A percentile compares a stretch with the other conserved stretches of the same genome.
phyloP scores from a whole-genome alignment of 2,113 vertebrate genomes.

The Cyanocitta stelleri region DNA sequence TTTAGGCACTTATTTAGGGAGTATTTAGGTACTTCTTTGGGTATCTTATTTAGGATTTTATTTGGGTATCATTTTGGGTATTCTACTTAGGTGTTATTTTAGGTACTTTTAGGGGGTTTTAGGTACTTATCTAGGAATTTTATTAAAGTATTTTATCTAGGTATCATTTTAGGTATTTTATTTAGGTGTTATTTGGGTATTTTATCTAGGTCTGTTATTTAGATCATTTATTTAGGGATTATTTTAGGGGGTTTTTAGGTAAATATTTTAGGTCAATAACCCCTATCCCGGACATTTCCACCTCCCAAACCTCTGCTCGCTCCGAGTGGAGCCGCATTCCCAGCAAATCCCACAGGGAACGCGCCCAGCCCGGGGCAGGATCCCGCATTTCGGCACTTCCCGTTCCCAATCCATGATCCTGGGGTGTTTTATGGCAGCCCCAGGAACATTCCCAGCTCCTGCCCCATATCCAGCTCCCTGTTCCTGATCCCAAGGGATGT shows the following conservation, averaged over 20 bases:
- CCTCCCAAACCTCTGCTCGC: neutral
- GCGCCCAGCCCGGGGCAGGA: rapidly evolving
- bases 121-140: too few relatives aligned
- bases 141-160: neutral
- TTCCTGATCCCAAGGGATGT: neutral
- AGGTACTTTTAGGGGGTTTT: neutral
- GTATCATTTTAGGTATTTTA: neutral
- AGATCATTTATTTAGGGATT: neutral
- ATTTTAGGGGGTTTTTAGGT: neutral
- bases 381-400: neutral
- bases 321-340: neutral
- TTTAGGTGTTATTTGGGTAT: too few relatives aligned
- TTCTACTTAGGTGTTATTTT: neutral
- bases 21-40: neutral
- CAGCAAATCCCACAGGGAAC: neutral
- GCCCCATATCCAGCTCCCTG: too few relatives aligned
- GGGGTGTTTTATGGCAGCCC: too few relatives aligned
- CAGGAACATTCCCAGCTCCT: neutral
- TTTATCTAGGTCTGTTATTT: too few relatives aligned
- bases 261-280: neutral
- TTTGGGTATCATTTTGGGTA: too few relatives aligned
- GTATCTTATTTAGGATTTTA: neutral
- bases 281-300: neutral
- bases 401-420: neutral
- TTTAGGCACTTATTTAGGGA: neutral